Evolutionary conservation across 2,113 vertebrate genomes (phyloP).

Genomic region (Melanocharis versteri): DNA sequence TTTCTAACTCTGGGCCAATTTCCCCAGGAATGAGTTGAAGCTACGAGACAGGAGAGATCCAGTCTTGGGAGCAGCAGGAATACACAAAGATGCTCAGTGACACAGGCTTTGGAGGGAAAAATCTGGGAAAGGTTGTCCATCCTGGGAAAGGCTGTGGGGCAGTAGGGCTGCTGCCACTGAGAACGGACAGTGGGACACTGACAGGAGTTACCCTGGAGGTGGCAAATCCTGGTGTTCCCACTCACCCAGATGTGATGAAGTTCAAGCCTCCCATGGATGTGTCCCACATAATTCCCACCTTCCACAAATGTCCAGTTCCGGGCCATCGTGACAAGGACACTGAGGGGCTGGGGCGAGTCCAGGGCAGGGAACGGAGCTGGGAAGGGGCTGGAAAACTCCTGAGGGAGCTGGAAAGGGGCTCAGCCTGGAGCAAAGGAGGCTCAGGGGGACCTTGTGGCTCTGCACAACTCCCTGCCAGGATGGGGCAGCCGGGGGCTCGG

Average conservation of each 20-base stretch:
- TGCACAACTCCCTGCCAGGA: neutral
- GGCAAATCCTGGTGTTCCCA: neutral
- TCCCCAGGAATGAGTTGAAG: neutral
- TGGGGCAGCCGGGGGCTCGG: neutral
- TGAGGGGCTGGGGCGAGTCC: neutral
- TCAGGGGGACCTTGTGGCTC: neutral
- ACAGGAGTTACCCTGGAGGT: neutral
- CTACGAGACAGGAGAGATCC: neutral
- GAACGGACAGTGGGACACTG: neutral
- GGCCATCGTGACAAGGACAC: too few species aligned
- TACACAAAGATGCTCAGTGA: fast-evolving
- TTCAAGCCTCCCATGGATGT: neutral
- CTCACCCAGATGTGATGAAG: neutral
- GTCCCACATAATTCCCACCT: neutral
- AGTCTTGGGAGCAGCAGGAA: neutral
- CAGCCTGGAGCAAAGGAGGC: too few species aligned
- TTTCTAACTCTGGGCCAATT: neutral
- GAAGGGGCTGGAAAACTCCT: neutral
- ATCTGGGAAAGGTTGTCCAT: neutral
- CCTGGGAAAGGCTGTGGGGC: neutral
- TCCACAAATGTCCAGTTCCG: neutral
- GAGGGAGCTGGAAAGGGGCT: too few species aligned
- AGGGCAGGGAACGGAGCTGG: neutral
- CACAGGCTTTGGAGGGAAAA: neutral
- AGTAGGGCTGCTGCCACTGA: fast-evolving